Evolutionary conservation across 2,797 vertebrate genomes (phyloP), one percentile per base, ranked within the genome.

Genomic region (Sparidentex hasta): DNA sequence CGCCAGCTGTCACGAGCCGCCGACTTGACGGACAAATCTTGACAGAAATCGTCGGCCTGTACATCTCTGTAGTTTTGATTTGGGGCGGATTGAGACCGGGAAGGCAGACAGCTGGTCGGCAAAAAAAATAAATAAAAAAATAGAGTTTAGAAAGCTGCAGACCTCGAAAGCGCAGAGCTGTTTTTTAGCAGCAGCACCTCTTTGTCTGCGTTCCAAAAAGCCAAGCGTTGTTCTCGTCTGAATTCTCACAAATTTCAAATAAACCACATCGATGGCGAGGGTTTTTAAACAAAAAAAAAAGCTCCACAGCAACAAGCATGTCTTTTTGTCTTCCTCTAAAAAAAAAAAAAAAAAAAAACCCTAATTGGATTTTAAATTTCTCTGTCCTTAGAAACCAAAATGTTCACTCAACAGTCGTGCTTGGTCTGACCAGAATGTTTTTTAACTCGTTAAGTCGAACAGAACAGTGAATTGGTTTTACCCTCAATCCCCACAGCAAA

Each of bases 1-100:
- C 27, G 14, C 90, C 92, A 93, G 90, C 91, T 93, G 91, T 92
- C 91, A 82, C 82, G 25, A 77, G 78, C 73, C 81, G 85, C 88
- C 67, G 44, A 80, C 80, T 63, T 74, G 82, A 84, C 17, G 11
- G 80, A 80, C 80, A 82, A 85, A 89, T 84, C 87, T 71, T 76
- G 83, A 69, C 73, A 76, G 65, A 89, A 75, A 71, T 81, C 70
- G 74, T 85, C 61, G 5, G 69, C 72, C 70, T 65, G 70, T 77
- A 61, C 29, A 62, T 89, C 90, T 87, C 67, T 82, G 76, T 65
- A 48, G 74, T 81, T 82, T 79, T 75, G 78, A 84, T 84, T 78
- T 71, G 25, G 66, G 65, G 75, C 52, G 76, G 82, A 82, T 87
- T 88, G 65, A 77, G 71, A 69, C 41, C 27, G 62, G 74, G 68